Evolutionary conservation across 2,797 vertebrate genomes (phyloP).

Genomic region (Pangasius macronema): DNA sequence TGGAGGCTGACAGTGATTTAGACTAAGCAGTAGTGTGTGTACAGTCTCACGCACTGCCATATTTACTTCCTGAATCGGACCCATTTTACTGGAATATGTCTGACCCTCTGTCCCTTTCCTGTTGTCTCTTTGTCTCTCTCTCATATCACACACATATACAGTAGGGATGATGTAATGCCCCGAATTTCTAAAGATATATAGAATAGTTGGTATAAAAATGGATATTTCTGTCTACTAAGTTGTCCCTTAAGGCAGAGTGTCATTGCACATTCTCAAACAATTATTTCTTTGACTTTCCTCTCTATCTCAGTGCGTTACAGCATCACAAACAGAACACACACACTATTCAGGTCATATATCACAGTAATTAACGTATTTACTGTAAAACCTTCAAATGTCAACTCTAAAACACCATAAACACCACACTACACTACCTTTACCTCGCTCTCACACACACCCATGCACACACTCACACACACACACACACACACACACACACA

Average conservation of each 20-base stretch:
- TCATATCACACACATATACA: neutral
- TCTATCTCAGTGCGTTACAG: slow-evolving; percentile 11
- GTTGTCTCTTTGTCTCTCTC: neutral
- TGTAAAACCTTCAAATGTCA: neutral
- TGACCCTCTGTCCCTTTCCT: neutral
- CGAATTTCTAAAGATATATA: slow-evolving; percentile 17
- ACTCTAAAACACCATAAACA: neutral
- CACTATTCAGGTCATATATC: neutral
- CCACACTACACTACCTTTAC: neutral
- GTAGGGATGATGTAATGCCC: neutral
- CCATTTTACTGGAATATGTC: neutral
- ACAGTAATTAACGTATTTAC: neutral
- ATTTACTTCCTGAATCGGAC: slow-evolving; percentile 11
- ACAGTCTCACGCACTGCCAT: neutral
- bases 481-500: neutral
- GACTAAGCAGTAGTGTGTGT: neutral
- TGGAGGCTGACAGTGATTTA: slow-evolving; percentile 32
- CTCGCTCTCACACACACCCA: neutral
- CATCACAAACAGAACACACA: slow-evolving; percentile 6
- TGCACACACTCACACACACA: neutral
- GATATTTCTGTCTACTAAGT: slow-evolving; percentile 9
- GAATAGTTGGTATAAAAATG: neutral
- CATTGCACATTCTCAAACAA: slow-evolving; percentile 29
- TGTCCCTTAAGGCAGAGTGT: slow-evolving; percentile 35
- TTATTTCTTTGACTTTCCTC: neutral